Percentiles rank a stretch among this genome's conserved stretches.
Conservation (phyloP, 2,113 vertebrate genomes). For the Rhegmatorhina hoffmannsi region DNA sequence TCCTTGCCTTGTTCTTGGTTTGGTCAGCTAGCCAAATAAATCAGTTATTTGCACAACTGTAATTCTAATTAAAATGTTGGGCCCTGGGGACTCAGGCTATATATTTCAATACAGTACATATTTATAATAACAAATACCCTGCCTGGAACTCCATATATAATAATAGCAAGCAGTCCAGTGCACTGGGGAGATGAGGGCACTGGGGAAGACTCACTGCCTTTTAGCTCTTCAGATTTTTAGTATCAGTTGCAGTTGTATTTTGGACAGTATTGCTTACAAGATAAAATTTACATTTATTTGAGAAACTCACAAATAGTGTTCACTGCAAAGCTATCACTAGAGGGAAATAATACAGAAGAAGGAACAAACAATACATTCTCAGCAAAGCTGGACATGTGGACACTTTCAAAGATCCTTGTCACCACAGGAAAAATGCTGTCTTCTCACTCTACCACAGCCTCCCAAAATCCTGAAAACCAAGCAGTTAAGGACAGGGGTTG, state of each 20-base stretch:
- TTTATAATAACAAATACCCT: conserved; percentile 14
- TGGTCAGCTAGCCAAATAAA: conserved; percentile 51
- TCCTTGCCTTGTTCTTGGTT: background rate
- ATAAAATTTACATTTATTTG: conserved; percentile 60
- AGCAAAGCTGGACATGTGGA: conserved; percentile 23
- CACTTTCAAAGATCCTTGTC: conserved; percentile 2
- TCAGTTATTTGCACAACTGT: conserved; percentile 50
- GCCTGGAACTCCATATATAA: background rate
- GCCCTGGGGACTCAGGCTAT: background rate
- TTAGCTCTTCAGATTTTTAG: background rate
- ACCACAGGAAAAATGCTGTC: background rate
- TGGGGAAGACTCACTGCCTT: background rate
- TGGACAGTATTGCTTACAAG: conserved; percentile 23
- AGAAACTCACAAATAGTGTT: conserved; percentile 18
- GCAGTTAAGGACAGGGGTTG: background rate
- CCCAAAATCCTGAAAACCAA: background rate
- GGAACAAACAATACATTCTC: conserved; percentile 49
- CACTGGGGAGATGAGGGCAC: background rate
- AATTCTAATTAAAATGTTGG: conserved; percentile 28
- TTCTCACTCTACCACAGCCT: background rate
- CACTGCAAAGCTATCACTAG: conserved; percentile 56
- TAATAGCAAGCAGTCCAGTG: conserved; percentile 11
- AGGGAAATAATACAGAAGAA: conserved; percentile 55
- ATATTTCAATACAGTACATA: conserved; percentile 44
- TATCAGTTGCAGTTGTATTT: conserved; percentile 23